Evolutionary conservation across 1,140 invertebrate species (phyloP).

Genomic region (Samia ricini): DNA sequence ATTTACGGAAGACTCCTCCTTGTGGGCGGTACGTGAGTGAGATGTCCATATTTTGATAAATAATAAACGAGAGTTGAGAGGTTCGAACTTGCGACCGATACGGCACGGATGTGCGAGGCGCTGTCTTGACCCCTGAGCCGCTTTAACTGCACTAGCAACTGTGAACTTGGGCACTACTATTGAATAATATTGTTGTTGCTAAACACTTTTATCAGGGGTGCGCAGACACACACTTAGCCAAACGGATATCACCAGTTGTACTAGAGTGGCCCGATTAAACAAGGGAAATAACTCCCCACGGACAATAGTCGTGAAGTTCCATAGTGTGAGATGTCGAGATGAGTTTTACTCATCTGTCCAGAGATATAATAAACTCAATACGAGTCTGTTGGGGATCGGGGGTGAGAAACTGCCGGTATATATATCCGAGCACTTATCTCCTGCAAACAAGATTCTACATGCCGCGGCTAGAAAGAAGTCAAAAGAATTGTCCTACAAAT

Average conservation of each 20-base stretch:
- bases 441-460: constrained; percentile 14
- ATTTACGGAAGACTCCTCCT: no score
- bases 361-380: not conserved
- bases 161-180: no score
- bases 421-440: constrained; percentile 14
- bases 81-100: no score
- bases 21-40: no score
- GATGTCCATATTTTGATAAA: no score
- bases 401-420: constrained; percentile 12
- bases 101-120: no score
- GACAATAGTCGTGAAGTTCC: not conserved
- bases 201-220: no score
- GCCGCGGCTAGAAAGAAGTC: constrained; percentile 12
- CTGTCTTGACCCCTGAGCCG: no score
- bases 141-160: no score
- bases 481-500: constrained; percentile 16
- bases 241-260: not conserved
- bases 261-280: not conserved
- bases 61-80: no score
- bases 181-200: no score
- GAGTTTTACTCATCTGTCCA: not conserved
- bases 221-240: not conserved
- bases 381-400: not conserved
- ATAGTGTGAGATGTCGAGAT: not conserved
- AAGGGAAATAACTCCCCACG: not conserved